A percentile compares a stretch with the other conserved stretches of the same genome.
Conservation (phyloP, 2,888 invertebrate species). For the Limnephilus auricula region DNA sequence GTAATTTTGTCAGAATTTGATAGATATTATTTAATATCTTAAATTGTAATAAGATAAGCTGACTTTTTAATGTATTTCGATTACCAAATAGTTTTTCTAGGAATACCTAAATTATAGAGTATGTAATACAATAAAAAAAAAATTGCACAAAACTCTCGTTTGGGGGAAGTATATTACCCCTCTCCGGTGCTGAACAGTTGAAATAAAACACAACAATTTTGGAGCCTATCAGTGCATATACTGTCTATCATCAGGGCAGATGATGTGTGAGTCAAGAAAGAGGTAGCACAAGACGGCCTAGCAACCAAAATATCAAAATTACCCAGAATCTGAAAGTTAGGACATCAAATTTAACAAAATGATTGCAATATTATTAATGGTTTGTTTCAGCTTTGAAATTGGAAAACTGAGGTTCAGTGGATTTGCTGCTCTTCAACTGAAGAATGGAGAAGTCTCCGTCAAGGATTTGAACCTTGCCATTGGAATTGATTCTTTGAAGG, state of each 20-base stretch:
- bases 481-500: constrained; percentile 52
- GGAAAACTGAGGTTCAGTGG: constrained; percentile 52
- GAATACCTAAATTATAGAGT: too few relatives aligned
- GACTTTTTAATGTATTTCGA: too few relatives aligned
- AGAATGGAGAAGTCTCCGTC: constrained; percentile 25
- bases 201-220: not conserved
- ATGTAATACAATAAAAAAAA: too few relatives aligned
- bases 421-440: constrained; percentile 24
- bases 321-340: not conserved
- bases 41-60: too few relatives aligned
- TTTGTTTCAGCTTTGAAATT: constrained; percentile 59
- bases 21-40: too few relatives aligned
- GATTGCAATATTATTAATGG: not conserved
- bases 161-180: too few relatives aligned
- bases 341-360: too few relatives aligned
- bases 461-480: constrained; percentile 48
- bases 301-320: not conserved
- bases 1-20: too few relatives aligned
- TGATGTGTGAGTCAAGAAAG: not conserved
- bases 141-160: too few relatives aligned
- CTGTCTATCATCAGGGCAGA: too few relatives aligned
- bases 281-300: not conserved
- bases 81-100: too few relatives aligned
- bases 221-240: not conserved
- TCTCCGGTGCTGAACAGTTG: not conserved